Base-by-base conservation (phyloP, 1,140 invertebrate species). In the Pomacea maculata region DNA sequence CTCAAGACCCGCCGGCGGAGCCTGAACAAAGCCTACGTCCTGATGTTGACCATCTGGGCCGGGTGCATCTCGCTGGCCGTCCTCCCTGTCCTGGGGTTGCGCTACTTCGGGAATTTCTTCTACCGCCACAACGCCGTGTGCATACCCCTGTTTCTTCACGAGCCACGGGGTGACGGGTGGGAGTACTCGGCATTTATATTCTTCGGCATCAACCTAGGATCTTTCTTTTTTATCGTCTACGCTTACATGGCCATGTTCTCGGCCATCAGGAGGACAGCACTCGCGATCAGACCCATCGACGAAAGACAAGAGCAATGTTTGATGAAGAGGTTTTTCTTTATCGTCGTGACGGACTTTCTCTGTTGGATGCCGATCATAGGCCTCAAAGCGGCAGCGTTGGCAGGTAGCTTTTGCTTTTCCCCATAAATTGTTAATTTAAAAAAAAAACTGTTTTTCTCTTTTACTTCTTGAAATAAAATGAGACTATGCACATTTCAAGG, bases 41-140 rank as follows among this genome's bases (percentile, higher is more conserved):
- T 92, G 12, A 92, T 95, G 87, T 84, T 91, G 10, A 79, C 92
- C 63, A 93, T 95, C 79, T 96, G 95, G 95, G 85, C 93, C 10
- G 88, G 93, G 11, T 94, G 94, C 55, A 87, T 94, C 68, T 88
- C 92, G 3, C 85, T 96, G 63, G 94, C 95, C 1, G 86, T 95
- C 1, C 89, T 94, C 21, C 95, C 95, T 57, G 93, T 94, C 3
- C 85, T 95, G 15, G 92, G 93, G n/a, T 94, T 94, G 93, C 90
- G 82, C 19, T 90, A 89, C 80, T 93, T 93, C 55, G 93, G 93
- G 61, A 71, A 81, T 19, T 70, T 29, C n/a, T 91, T 90, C 80
- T 91, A 91, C 82, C 83, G 86, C 15, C 86, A 81, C 61, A 91
- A 91, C 72, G 89, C 88, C 29, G 86, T 91, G 64, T 91, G 91